Percentiles rank a stretch among this genome's conserved stretches.
Conservation (phyloP, 2,888 invertebrate genomes). For the Artemia sp. region DNA sequence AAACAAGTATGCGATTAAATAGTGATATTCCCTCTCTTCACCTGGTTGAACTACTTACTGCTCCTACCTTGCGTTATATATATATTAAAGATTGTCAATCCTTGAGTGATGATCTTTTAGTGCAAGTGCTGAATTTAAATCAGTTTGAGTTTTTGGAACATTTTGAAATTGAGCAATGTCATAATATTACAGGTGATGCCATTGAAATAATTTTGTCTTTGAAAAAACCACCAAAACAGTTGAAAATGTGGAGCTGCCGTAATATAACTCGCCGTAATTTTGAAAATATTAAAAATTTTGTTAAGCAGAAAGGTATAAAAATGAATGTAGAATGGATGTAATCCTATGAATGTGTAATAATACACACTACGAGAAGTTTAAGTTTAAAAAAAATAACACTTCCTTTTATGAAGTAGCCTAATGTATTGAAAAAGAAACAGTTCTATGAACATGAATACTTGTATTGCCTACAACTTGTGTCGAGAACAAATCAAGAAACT, state of each 20-base stretch:
- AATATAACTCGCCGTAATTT: slow-evolving; percentile 14
- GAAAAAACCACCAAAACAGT: slow-evolving; percentile 4
- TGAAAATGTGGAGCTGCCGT: slow-evolving; percentile 20
- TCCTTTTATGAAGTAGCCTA: no score
- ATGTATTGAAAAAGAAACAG: no score
- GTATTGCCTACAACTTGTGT: no score
- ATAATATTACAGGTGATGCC: background rate
- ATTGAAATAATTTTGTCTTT: slow-evolving; percentile 12
- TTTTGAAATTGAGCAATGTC: slow-evolving; percentile 19
- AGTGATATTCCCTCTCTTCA: slow-evolving; percentile 17
- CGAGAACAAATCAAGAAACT: no score
- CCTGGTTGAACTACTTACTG: slow-evolving; percentile 13
- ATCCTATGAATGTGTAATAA: background rate
- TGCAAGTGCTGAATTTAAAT: slow-evolving; percentile 16
- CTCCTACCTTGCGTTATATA: slow-evolving; percentile 7
- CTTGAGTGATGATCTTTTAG: slow-evolving; percentile 10
- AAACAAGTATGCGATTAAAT: slow-evolving; percentile 2
- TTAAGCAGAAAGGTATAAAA: slow-evolving; percentile 15
- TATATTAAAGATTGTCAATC: slow-evolving; percentile 17
- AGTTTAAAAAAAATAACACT: no score
- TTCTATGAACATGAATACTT: no score
- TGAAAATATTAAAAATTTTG: slow-evolving; percentile 14
- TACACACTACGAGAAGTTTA: background rate
- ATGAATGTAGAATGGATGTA: slow-evolving; percentile 21
- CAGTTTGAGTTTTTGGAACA: slow-evolving; percentile 15